Conservation (phyloP, 1,140 invertebrate genomes). For the Bombus vancouverensis region DNA sequence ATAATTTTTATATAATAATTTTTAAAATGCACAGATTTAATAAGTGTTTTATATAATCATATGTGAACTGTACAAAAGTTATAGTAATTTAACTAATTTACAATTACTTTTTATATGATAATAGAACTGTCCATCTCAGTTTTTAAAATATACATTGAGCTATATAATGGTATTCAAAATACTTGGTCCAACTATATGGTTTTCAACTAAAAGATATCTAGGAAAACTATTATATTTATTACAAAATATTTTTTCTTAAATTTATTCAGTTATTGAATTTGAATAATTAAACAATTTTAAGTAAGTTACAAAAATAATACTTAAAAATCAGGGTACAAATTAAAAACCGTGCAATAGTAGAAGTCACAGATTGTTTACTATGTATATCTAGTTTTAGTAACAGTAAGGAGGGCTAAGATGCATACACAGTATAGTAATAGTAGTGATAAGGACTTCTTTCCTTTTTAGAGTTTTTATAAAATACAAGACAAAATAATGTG, state of each 20-base stretch:
- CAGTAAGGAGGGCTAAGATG: conserved; percentile 26
- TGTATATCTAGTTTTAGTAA: conserved; percentile 53
- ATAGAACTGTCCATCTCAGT: conserved; percentile 42
- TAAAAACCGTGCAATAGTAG: conserved; percentile 46
- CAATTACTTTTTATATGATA: conserved; percentile 15
- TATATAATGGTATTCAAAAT: conserved; percentile 13
- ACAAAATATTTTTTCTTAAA: conserved; percentile 4
- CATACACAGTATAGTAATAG: not conserved
- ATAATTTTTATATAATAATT: conserved; percentile 22
- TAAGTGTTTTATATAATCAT: conserved; percentile 4
- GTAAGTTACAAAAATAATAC: conserved; percentile 31
- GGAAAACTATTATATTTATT: conserved; percentile 3
- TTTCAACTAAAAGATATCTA: conserved; percentile 8
- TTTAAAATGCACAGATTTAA: conserved; percentile 42
- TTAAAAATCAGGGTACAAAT: conserved; percentile 65
- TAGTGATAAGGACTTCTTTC: not conserved
- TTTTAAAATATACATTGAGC: not conserved
- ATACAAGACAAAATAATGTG: conserved; percentile 21
- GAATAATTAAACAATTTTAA: conserved; percentile 6
- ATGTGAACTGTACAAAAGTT: conserved; percentile 9
- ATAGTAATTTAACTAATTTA: conserved; percentile 24
- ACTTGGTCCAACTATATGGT: not conserved
- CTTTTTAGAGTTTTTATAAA: conserved; percentile 8
- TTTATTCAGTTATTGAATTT: conserved; percentile 17
- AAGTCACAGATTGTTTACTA: conserved; percentile 45